phyloP scores from a whole-genome alignment of 2,797 vertebrate species.

The Avahi laniger region DNA sequence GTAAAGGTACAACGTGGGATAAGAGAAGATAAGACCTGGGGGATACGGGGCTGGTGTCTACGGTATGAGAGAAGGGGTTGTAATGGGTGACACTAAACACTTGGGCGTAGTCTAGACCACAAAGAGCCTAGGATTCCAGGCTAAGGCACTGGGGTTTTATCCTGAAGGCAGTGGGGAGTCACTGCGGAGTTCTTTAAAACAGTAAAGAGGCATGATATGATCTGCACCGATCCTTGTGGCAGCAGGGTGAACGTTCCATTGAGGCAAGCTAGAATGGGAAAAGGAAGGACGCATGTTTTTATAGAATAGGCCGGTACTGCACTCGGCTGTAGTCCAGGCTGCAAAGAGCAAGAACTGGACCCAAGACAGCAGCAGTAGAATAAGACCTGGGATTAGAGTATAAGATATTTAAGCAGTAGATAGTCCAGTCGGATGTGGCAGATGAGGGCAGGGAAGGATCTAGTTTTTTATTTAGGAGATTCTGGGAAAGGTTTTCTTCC shows the following conservation, averaged over 20 bases:
- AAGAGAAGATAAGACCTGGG: background rate
- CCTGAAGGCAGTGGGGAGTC: background rate
- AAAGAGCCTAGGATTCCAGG: background rate
- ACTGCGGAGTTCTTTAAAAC: background rate
- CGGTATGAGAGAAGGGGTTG: background rate
- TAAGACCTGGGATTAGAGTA: background rate
- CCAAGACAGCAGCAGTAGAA: background rate
- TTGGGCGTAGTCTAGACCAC: background rate
- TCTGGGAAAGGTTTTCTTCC: background rate
- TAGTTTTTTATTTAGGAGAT: background rate
- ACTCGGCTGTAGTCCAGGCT: background rate
- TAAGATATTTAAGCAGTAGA: background rate
- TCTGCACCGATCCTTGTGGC: background rate
- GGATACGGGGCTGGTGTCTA: background rate
- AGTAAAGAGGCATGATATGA: background rate
- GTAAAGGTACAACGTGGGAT: background rate
- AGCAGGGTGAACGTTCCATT: background rate
- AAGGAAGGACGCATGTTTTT: background rate
- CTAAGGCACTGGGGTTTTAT: background rate
- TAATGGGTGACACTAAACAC: background rate
- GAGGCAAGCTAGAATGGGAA: background rate
- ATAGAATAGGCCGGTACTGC: background rate
- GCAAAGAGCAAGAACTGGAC: background rate
- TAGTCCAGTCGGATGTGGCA: background rate
- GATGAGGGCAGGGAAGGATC: background rate